Evolutionary conservation across 2,888 invertebrate species (phyloP).

Genomic region (Idaea straminata): DNA sequence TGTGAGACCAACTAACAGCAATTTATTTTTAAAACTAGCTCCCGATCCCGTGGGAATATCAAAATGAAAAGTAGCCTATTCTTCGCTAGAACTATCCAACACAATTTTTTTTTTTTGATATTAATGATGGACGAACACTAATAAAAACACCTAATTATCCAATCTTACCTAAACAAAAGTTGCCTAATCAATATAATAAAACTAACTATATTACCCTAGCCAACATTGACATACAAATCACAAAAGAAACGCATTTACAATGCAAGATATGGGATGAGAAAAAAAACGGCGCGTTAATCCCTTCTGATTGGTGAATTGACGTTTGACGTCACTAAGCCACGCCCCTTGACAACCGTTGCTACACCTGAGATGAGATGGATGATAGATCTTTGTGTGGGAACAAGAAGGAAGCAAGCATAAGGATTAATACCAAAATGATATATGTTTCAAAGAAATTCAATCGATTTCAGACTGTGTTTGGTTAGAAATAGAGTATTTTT

Average conservation of each 20-base stretch:
- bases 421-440: conserved; percentile 31
- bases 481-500: conserved; percentile 17
- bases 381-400: conserved; percentile 54
- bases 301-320: conserved; percentile 57
- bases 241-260: conserved; percentile 65
- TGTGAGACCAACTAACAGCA: no score
- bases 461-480: conserved; percentile 16
- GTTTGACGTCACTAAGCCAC: conserved; percentile 71
- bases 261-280: conserved; percentile 55
- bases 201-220: background rate
- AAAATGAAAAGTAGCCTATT: no score
- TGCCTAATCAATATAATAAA: background rate
- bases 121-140: background rate
- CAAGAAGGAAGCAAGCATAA: conserved; percentile 58
- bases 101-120: no score
- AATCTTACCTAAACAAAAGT: background rate
- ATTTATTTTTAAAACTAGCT: no score
- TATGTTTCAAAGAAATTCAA: conserved; percentile 18
- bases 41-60: no score
- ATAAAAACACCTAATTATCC: background rate
- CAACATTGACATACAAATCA: conserved; percentile 23
- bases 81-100: no score
- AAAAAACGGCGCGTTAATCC: conserved; percentile 47
- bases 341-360: conserved; percentile 78
- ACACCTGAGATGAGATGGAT: conserved; percentile 72